Percentiles rank a stretch among this genome's conserved stretches.
Conservation (phyloP, 2,797 vertebrate genomes). For the Monodelphis domestica region DNA sequence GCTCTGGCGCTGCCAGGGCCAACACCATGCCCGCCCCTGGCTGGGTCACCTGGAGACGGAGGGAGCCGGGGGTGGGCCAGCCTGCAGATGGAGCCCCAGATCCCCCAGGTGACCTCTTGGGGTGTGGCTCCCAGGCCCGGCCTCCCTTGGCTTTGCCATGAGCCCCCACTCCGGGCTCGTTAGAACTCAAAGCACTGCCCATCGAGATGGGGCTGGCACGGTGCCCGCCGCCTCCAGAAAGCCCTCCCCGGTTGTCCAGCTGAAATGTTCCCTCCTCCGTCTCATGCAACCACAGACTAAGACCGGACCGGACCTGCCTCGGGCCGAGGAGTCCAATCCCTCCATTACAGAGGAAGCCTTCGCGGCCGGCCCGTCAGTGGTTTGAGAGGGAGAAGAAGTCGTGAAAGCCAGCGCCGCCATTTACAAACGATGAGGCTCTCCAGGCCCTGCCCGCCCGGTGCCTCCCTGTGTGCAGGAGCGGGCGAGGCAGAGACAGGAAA, state of each 20-base stretch:
- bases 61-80: conserved; percentile 35
- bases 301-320: not conserved
- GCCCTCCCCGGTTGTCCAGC: not conserved
- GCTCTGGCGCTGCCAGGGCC: conserved; percentile 88
- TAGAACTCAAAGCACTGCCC: not conserved
- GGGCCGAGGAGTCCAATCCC: not conserved
- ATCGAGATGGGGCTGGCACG: not conserved
- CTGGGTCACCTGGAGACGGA: conserved; percentile 89
- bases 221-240: not conserved
- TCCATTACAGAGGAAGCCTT: not conserved
- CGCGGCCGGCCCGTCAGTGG: no score
- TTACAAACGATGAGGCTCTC: not conserved
- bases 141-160: no score
- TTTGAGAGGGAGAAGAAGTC: not conserved
- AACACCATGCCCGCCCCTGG: conserved; percentile 88
- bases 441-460: not conserved
- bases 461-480: not conserved
- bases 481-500: no score
- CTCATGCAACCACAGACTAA: no score
- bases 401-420: no score
- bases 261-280: not conserved
- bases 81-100: not conserved
- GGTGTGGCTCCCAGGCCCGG: rapidly evolving
- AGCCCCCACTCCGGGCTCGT: not conserved
- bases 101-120: no score